Evolutionary conservation across 2,888 invertebrate species (phyloP), one percentile per base, ranked within the genome.

Genomic region (Deilephila porcellus): DNA sequence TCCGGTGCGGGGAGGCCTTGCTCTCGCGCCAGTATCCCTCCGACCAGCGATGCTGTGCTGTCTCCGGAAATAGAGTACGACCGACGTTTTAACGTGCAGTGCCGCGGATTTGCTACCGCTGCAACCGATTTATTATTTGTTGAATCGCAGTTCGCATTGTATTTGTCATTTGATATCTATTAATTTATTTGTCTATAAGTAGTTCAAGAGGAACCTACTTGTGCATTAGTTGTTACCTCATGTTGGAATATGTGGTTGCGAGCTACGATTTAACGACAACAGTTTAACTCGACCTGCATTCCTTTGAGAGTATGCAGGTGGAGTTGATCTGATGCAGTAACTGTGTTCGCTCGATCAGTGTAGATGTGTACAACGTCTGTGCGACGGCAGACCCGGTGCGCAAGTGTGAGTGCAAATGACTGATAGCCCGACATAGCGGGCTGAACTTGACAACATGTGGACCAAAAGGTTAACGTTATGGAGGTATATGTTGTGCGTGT

Each of bases 1-100:
- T 86, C 86, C 85, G 87, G 84, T 88, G 87, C 88, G 88, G 88
- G 88, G 88, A 86, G 86, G 83, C 81, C 83, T 82, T 80, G 83
- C 85, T 81, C 84, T 85, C 85, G 83, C 90, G 91, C 90, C 95
- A 95, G 95, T 95, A 92, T 92, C 93, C 91, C 91, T 94, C 93
- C 95, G 95, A 95, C 95, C 95, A 94, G 95, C 95, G 93, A 95
- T 95, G 95, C 95, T 92, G 93, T 92, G 93, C 95, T 95, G 95
- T 95, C 95, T 95, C 95, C 94, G 93, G 93, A 93, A 93, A 95
- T 95, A 95, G 93, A 95, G 95, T 95, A 92, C 92, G 91, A 88
- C 80, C 86, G 87, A 84, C 83, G 83, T 80, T 83, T 85, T 80
- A 84, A 82, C 87, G 88, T 89, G 88, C 86, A 88, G 87, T 88